Base-by-base conservation (phyloP, 1,140 invertebrate species). In the Globodera rostochiensis region DNA sequence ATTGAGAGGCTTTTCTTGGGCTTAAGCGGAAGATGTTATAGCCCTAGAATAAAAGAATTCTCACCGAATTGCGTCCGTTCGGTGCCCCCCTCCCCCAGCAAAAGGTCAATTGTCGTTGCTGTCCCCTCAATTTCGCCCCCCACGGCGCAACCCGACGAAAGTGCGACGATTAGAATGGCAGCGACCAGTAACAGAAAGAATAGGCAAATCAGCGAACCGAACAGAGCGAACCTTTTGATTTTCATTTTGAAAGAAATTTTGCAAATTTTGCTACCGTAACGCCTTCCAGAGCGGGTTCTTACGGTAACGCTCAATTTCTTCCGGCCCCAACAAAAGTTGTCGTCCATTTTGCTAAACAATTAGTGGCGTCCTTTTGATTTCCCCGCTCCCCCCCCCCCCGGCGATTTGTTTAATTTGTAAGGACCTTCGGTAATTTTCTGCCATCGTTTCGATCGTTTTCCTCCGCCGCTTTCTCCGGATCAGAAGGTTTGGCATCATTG, bases 171-270 rank as follows among this genome's bases (percentile, higher is more conserved):
- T 21, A 78, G 49, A 47, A 78, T n/a, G 21, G 77, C 57, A n/a
- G 47, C 25, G 13, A 70, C 70, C 66, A 78, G 21, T 21, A 78
- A n/a, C 9, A 64, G 19, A 69, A 70, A 11, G 70, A 78, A 78
- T 19, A 78, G 66, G 15, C 53, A 47, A 9, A 70, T 21, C 46
- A 78, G 7, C 46, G 64, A 66, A 0, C 53, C 77, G 50, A 69
- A 78, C n/a, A 78, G 64, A 6, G 66, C 66, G 47, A 78, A 78
- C 25, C 77, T 78, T n/a, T 77, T 9, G 36, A 6, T 53, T 47
- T 75, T 45, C 2, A 49, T 21, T 64, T 76, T 60, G 13, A 9
- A 4, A n/a, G 64, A 66, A 25, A 9, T 25, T 76, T 76, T 9
- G 21, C 57, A 64, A 57, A 6, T 45, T 13, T 76, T 11, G 25